phyloP scores from a whole-genome alignment of 2,888 invertebrate genomes.

The Frankliniella fusca region DNA sequence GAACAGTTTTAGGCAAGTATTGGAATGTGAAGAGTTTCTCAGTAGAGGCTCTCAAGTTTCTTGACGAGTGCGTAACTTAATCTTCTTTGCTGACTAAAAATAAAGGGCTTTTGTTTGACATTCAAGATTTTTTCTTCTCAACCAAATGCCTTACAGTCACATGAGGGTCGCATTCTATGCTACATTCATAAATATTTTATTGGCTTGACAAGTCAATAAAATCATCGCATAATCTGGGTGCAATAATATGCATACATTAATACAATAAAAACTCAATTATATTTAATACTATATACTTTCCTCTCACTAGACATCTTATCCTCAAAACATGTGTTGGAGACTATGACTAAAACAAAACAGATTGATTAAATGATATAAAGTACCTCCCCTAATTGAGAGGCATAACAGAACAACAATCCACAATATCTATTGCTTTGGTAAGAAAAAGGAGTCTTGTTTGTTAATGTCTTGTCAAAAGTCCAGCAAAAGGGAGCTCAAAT shows the following conservation, averaged over 20 bases:
- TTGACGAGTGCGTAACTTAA: not conserved
- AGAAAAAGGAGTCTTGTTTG: constrained; percentile 16
- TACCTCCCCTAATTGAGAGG: not conserved
- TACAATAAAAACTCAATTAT: not conserved
- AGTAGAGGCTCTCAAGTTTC: not conserved
- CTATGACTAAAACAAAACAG: constrained; percentile 18
- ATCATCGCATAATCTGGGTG: constrained; percentile 1
- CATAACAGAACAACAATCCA: constrained; percentile 19
- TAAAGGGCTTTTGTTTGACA: too few relatives aligned
- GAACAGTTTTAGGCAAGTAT: not conserved
- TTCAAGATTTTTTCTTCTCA: not conserved
- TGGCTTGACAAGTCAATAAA: not conserved
- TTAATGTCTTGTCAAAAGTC: not conserved
- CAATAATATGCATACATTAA: not conserved
- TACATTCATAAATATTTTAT: not conserved
- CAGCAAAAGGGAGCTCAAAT: not conserved
- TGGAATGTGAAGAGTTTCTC: not conserved
- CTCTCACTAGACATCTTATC: not conserved
- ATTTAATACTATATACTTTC: constrained; percentile 6
- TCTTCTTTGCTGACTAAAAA: too few relatives aligned
- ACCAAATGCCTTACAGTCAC: too few relatives aligned
- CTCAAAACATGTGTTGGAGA: not conserved
- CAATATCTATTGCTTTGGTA: constrained; percentile 11
- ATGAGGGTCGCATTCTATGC: not conserved
- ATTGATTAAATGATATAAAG: constrained; percentile 4